Evolutionary conservation across 2,113 vertebrate species (phyloP).

Genomic region (Bucco capensis): DNA sequence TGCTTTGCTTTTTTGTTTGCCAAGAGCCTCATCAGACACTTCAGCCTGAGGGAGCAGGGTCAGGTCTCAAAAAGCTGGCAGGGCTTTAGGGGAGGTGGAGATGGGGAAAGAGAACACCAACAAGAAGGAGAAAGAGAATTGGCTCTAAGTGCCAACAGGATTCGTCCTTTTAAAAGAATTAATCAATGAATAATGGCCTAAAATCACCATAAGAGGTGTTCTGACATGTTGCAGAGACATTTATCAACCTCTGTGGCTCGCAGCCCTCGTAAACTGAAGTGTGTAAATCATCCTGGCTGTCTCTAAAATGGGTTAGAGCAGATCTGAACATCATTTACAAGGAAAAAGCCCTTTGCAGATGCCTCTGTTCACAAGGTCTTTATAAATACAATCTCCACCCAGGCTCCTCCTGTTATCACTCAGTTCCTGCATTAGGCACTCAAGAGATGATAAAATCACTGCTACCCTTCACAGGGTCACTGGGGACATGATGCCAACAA

Average conservation of each 20-base stretch:
- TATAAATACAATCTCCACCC: slow-evolving; percentile 14
- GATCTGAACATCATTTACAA: slow-evolving; percentile 43
- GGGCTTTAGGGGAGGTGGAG: not conserved
- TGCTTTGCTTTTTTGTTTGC: not conserved
- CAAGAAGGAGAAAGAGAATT: not conserved
- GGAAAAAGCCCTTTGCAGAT: slow-evolving; percentile 37
- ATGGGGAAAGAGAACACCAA: not conserved
- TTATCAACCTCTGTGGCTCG: slow-evolving; percentile 55
- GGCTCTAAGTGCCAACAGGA: not conserved
- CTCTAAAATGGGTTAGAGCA: slow-evolving; percentile 3
- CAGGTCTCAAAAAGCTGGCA: no score
- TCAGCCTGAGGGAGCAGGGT: not conserved
- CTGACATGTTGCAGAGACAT: slow-evolving; percentile 65
- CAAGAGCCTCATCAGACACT: not conserved
- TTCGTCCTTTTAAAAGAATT: slow-evolving; percentile 37
- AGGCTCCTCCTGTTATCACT: not conserved
- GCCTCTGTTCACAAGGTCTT: slow-evolving; percentile 58
- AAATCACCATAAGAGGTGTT: slow-evolving; percentile 60
- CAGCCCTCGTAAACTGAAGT: slow-evolving; percentile 47
- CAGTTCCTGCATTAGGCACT: not conserved
- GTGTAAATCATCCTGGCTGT: slow-evolving; percentile 63
- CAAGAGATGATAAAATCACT: not conserved
- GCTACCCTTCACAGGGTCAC: rapidly evolving
- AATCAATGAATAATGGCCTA: slow-evolving; percentile 47
- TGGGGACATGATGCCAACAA: rapidly evolving